Percentiles rank a stretch among this genome's conserved stretches.
These are phyloP conservation scores for Agriopis aurantiaria DNA, from an alignment of 2,888 invertebrate genomes.

Conservation along the genomic window DNA sequence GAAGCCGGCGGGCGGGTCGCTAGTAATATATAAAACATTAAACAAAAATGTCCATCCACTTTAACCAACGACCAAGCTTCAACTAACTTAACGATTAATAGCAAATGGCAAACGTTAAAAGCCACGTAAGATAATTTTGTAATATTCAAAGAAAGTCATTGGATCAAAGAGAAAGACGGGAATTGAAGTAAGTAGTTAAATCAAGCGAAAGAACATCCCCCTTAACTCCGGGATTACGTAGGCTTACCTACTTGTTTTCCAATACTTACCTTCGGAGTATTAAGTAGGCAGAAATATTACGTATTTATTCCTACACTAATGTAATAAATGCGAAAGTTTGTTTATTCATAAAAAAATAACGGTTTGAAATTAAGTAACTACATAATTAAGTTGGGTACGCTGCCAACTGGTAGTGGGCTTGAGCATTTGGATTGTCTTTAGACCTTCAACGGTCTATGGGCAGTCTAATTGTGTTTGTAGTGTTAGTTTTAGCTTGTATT, in stretches of 20 bases:
- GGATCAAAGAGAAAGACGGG: slow-evolving; percentile 18
- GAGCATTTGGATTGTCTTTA: too few relatives aligned
- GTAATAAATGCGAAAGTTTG: not conserved
- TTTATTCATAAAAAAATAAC: not conserved
- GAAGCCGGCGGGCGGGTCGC: too few relatives aligned
- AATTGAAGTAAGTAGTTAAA: slow-evolving; percentile 26
- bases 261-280: slow-evolving; percentile 17
- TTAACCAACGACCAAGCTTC: not conserved
- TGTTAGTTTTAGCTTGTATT: too few relatives aligned
- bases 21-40: too few relatives aligned
- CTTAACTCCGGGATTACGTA: slow-evolving; percentile 16
- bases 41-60: not conserved
- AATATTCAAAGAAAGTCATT: slow-evolving; percentile 24
- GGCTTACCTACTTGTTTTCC: slow-evolving; percentile 30
- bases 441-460: too few relatives aligned
- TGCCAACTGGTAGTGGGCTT: too few relatives aligned
- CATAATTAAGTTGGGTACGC: too few relatives aligned
- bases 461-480: too few relatives aligned
- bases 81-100: slow-evolving; percentile 4
- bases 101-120: slow-evolving; percentile 11
- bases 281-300: slow-evolving; percentile 15
- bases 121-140: slow-evolving; percentile 11
- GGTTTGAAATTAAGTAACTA: too few relatives aligned
- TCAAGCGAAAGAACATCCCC: slow-evolving; percentile 19
- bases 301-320: slow-evolving; percentile 4